A percentile compares a stretch with the other conserved stretches of the same genome.
phyloP scores from a whole-genome alignment of 2,888 invertebrate species.

The Salpingus planirostris region DNA sequence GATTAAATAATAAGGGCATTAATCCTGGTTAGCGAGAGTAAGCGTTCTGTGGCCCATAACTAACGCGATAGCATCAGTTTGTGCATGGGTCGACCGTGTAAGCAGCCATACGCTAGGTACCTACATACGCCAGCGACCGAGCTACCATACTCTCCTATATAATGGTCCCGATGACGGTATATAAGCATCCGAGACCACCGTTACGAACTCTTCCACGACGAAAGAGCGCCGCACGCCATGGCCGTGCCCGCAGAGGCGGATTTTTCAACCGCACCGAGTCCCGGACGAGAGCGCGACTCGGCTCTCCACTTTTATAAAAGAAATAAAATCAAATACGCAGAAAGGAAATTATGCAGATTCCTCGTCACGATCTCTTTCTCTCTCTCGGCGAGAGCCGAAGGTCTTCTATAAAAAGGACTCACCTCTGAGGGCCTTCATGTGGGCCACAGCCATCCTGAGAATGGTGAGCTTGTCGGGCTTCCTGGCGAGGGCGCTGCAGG shows the following conservation, averaged over 20 bases:
- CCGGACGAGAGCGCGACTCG: too few relatives aligned
- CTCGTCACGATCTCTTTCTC: slow-evolving; percentile 7
- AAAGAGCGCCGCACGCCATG: slow-evolving; percentile 14
- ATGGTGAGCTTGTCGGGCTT: slow-evolving; percentile 99
- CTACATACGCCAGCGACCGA: slow-evolving; percentile 5
- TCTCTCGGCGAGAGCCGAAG: too few relatives aligned
- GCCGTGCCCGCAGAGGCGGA: too few relatives aligned
- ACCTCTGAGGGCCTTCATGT: slow-evolving; percentile 98
- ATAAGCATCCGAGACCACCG: slow-evolving; percentile 29
- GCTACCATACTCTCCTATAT: slow-evolving; percentile 11
- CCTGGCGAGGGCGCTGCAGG: slow-evolving; percentile 93
- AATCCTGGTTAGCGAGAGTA: slow-evolving; percentile 36
- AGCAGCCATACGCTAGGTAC: slow-evolving; percentile 20
- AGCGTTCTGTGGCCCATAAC: slow-evolving; percentile 39
- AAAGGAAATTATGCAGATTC: slow-evolving; percentile 8
- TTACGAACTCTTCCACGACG: slow-evolving; percentile 21
- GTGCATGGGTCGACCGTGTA: slow-evolving; percentile 19
- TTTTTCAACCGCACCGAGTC: too few relatives aligned
- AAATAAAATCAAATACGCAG: too few relatives aligned
- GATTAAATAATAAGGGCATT: slow-evolving; percentile 39
- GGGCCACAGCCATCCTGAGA: slow-evolving; percentile 97
- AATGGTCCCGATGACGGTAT: too few relatives aligned
- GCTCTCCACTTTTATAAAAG: too few relatives aligned
- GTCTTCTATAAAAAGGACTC: slow-evolving; percentile 25
- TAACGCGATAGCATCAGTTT: slow-evolving; percentile 37